These are phyloP conservation scores for Coptodon bakossiorum DNA, from an alignment of 2,113 vertebrate genomes.

Conservation along the genomic window DNA sequence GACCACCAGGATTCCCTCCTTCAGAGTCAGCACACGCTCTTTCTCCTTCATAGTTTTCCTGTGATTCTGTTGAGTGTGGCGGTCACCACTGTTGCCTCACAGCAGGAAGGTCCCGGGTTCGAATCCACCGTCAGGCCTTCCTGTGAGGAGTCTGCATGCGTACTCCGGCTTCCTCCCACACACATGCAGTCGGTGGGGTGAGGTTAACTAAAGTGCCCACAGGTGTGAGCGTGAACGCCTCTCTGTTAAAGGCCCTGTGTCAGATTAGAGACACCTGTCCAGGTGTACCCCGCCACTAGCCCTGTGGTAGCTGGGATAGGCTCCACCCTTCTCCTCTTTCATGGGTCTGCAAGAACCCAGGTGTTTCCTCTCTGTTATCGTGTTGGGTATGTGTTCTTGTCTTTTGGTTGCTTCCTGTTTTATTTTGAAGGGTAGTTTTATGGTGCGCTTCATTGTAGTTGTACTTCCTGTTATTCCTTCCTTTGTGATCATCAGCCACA, in stretches of 20 bases:
- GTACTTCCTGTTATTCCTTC: background rate
- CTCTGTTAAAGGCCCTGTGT: background rate
- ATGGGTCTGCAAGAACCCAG: background rate
- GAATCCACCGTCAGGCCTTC: background rate
- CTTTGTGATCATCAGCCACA: background rate
- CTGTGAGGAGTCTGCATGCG: background rate
- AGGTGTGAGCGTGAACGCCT: background rate
- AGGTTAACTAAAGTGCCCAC: background rate
- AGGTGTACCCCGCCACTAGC: background rate
- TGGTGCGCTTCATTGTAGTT: fast-evolving
- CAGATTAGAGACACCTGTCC: background rate
- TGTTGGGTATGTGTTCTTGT: background rate
- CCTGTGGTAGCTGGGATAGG: background rate
- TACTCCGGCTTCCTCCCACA: background rate
- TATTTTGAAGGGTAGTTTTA: background rate
- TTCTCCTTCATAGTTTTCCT: background rate
- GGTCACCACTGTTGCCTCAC: background rate
- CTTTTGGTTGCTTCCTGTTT: background rate
- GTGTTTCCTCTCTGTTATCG: background rate
- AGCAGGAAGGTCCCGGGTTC: background rate
- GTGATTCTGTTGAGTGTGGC: background rate
- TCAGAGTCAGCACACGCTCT: background rate
- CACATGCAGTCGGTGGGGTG: background rate
- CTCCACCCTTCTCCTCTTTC: background rate
- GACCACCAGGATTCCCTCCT: background rate